A percentile compares a stretch with the other conserved stretches of the same genome.
These are phyloP conservation scores for Sesamia nonagrioides DNA, from an alignment of 1,140 invertebrate species.

Conservation along the genomic window DNA sequence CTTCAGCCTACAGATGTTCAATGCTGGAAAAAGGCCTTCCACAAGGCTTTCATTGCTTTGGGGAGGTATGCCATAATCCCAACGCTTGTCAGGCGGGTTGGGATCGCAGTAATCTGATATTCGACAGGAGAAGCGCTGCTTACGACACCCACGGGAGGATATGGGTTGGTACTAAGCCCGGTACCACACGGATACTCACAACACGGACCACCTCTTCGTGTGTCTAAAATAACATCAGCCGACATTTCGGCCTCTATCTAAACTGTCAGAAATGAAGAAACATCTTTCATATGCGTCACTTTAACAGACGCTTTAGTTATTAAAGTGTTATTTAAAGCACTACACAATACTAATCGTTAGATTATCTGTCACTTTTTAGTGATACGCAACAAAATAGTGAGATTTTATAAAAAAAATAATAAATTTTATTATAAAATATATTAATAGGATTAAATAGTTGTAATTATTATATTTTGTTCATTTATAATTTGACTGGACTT, in stretches of 20 bases:
- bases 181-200: too few species aligned
- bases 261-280: background rate
- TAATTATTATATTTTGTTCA: conserved; percentile 19
- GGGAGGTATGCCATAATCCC: too few species aligned
- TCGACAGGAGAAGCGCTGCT: too few species aligned
- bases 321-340: conserved; percentile 1
- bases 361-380: conserved; percentile 44
- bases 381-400: conserved; percentile 68
- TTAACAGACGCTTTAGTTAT: background rate
- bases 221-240: background rate
- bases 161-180: too few species aligned
- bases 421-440: conserved; percentile 52
- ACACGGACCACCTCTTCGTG: too few species aligned
- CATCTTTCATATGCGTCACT: background rate
- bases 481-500: conserved; percentile 42
- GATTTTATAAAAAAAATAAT: conserved; percentile 68
- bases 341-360: conserved; percentile 6
- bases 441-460: conserved; percentile 58
- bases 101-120: too few species aligned
- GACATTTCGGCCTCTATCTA: background rate
- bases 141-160: too few species aligned
- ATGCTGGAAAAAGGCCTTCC: too few species aligned
- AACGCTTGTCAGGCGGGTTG: too few species aligned
- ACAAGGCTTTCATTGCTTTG: too few species aligned
- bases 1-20: too few species aligned